phyloP scores from a whole-genome alignment of 1,140 invertebrate species.

The Onthophagus taurus region DNA sequence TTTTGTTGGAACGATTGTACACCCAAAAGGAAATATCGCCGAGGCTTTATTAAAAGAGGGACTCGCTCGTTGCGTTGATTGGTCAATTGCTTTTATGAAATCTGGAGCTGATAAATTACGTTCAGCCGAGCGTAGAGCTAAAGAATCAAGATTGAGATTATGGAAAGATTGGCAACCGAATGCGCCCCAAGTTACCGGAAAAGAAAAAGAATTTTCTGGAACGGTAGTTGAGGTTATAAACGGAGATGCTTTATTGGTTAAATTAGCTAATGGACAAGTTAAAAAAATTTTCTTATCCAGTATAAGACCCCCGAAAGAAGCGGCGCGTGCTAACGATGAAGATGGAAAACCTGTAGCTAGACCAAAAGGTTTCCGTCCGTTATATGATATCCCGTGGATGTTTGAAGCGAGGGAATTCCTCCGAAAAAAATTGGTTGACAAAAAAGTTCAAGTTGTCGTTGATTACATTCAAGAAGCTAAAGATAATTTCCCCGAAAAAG shows the following conservation, averaged over 20 bases:
- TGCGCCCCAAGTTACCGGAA: slow-evolving; percentile 56
- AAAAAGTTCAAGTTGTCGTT: slow-evolving; percentile 85
- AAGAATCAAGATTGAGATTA: slow-evolving; percentile 64
- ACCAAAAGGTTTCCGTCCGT: slow-evolving; percentile 63
- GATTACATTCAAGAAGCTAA: slow-evolving; percentile 95
- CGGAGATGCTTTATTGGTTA: slow-evolving; percentile 85
- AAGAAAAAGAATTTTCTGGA: slow-evolving; percentile 77
- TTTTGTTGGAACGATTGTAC: slow-evolving; percentile 89
- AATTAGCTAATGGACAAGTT: slow-evolving; percentile 61
- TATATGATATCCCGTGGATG: slow-evolving; percentile 98
- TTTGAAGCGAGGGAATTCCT: slow-evolving; percentile 96
- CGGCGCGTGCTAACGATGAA: slow-evolving; percentile 43
- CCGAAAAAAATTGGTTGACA: slow-evolving; percentile 91
- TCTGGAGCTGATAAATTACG: slow-evolving; percentile 69
- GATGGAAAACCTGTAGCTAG: slow-evolving; percentile 52
- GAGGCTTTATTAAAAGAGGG: slow-evolving; percentile 71
- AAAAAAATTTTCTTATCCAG: slow-evolving; percentile 96
- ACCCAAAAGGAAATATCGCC: slow-evolving; percentile 92
- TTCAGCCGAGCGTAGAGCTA: slow-evolving; percentile 76
- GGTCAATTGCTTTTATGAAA: slow-evolving; percentile 87
- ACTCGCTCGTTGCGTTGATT: slow-evolving; percentile 94
- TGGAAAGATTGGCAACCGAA: slow-evolving; percentile 80
- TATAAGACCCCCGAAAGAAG: slow-evolving; percentile 81
- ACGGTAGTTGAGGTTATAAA: slow-evolving; percentile 89
- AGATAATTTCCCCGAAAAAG: slow-evolving; percentile 90